Evolutionary conservation across 2,888 invertebrate species (phyloP).

Genomic region (Periphyllus acericola): DNA sequence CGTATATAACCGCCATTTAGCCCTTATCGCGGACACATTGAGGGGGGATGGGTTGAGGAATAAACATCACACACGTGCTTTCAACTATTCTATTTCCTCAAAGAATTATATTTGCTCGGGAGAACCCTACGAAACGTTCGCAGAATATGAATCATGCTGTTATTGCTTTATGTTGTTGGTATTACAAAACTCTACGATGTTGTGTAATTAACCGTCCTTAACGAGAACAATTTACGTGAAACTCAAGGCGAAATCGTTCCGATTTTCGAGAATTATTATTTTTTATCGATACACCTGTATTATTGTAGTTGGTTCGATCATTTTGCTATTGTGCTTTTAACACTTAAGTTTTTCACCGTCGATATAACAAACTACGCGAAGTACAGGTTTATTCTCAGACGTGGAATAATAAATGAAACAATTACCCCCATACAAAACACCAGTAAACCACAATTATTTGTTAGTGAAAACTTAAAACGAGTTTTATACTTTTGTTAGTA

Average conservation of each 20-base stretch:
- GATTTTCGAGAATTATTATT: not conserved
- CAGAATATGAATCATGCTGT: slow-evolving; percentile 48
- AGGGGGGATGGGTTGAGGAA: not conserved
- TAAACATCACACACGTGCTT: slow-evolving; percentile 43
- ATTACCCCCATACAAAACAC: no score
- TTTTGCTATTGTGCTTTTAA: no score
- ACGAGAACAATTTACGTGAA: slow-evolving; percentile 14
- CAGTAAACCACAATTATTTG: no score
- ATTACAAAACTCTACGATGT: not conserved
- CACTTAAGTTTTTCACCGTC: no score
- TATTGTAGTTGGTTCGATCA: not conserved
- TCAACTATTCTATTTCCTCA: slow-evolving; percentile 51
- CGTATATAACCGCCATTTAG: slow-evolving; percentile 17
- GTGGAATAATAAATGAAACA: no score
- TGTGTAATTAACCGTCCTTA: slow-evolving; percentile 36
- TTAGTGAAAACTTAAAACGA: no score
- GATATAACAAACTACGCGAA: no score
- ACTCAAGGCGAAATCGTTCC: not conserved
- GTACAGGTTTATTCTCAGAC: no score
- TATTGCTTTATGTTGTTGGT: slow-evolving; percentile 34
- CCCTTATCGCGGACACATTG: not conserved
- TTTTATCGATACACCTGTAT: not conserved
- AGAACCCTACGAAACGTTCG: slow-evolving; percentile 9
- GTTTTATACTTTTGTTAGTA: no score
- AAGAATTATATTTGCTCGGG: slow-evolving; percentile 50